Evolutionary conservation across 1,140 invertebrate species (phyloP), one percentile per base, ranked within the genome.

Genomic region (Drosophila pandora): DNA sequence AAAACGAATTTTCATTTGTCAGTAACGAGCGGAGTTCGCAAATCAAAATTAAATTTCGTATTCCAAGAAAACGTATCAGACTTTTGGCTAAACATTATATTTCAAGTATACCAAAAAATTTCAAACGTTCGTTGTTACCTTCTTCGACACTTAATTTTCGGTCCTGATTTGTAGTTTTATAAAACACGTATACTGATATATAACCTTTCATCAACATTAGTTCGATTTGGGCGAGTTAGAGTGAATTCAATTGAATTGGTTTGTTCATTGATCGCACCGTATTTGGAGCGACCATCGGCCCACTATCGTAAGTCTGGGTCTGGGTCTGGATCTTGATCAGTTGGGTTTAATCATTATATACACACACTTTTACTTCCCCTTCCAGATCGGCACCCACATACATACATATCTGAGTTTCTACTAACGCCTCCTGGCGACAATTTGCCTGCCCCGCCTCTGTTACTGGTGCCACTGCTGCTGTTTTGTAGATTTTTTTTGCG

Each of bases 241-340:
- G 34, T 23, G 37, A 76, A 69, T 60, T 52, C 45, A 58, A 75
- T 87, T 85, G 58, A 74, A 75, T 85, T 81, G 64, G 47, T 62
- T 77, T 85, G 77, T 32, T 68, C 74, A 81, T 87, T 85, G 81
- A 85, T 57, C 61, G 34, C 45, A 2, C 81, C 82, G 63, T 85
- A 77, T 85, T 87, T 75, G 81, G 81, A 62, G 76, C 22, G 22
- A 54, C 62, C 76, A 43, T 71, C 80, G 48, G 50, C 58, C 65
- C 65, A 70, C 79, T 58, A 45, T 50, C 57, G 49, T 52, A 28
- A 48, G 43, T 53, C 25, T 56, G 49, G n/a, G 32, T 50, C 34
- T 45, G 32, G 41, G 23, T 52, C 21, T 58, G 37, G 57, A 23
- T 30, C n/a, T 34, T 12, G 43, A 32, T 61, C 76, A 28, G 25